Conservation (phyloP, 2,113 vertebrate genomes). For the Pelmatolapia mariae region DNA sequence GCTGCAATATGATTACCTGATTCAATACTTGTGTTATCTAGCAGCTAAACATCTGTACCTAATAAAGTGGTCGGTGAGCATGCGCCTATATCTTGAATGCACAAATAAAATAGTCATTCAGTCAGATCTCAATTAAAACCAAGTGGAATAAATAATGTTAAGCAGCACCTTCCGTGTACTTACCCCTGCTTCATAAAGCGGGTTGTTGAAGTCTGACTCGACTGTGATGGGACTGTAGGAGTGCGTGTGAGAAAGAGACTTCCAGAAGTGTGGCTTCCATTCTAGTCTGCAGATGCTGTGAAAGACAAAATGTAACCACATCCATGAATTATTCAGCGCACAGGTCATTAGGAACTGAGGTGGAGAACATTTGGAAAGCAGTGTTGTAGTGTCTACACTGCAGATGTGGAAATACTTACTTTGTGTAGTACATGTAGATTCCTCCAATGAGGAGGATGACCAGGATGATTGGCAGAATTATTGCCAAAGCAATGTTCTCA, state of each 20-base stretch:
- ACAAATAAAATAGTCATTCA: not conserved
- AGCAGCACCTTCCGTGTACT: constrained; percentile 8
- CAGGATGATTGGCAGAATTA: constrained; percentile 86
- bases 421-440: constrained; percentile 91
- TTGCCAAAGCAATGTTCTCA: constrained; percentile 87
- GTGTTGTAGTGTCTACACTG: not conserved
- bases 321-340: not conserved
- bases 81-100: not conserved
- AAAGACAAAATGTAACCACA: not conserved
- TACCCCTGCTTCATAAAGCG: constrained; percentile 91
- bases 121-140: not conserved
- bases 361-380: not conserved
- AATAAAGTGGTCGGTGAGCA: not conserved
- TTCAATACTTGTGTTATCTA: not conserved
- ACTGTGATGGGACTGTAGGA: constrained; percentile 92
- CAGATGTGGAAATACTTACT: constrained; percentile 70
- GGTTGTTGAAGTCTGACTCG: constrained; percentile 91
- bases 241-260: constrained; percentile 86
- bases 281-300: constrained; percentile 79
- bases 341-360: not conserved
- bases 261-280: constrained; percentile 87
- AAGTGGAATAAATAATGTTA: not conserved
- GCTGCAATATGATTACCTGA: not conserved
- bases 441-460: constrained; percentile 88
- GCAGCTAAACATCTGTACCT: not conserved